Conservation (phyloP, 2,888 invertebrate species). For the Mylabris sibirica region DNA sequence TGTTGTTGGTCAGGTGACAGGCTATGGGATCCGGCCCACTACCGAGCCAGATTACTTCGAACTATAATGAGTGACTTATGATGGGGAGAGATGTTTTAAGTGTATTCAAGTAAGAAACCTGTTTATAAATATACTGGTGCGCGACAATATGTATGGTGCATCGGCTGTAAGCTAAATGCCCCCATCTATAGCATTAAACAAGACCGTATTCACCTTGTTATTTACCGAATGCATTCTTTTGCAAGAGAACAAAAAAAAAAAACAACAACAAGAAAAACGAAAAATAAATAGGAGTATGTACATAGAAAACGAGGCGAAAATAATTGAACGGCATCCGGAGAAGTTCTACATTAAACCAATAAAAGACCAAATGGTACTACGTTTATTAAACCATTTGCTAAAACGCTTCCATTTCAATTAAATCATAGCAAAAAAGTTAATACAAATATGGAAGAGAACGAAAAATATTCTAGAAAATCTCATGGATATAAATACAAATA, state of each 20-base stretch:
- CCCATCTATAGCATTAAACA: conserved; percentile 31
- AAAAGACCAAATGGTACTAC: neutral
- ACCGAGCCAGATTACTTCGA: conserved; percentile 34
- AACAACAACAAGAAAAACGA: neutral
- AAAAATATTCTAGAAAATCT: neutral
- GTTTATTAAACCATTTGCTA: neutral
- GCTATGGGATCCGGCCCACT: conserved; percentile 38
- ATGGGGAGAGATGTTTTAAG: conserved; percentile 36
- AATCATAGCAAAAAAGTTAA: neutral
- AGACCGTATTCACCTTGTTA: conserved; percentile 37
- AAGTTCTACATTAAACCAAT: neutral
- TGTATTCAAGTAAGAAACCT: conserved; percentile 34
- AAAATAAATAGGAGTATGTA: no score
- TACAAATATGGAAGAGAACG: neutral
- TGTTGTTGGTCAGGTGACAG: conserved; percentile 42
- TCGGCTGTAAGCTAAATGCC: conserved; percentile 27
- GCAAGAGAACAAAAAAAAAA: neutral
- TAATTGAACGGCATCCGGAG: neutral
- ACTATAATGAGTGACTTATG: conserved; percentile 42
- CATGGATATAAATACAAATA: neutral
- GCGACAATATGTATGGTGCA: conserved; percentile 33
- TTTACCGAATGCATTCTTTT: conserved; percentile 29
- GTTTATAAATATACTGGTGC: conserved; percentile 36
- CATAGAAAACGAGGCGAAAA: neutral
- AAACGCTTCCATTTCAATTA: neutral